These are phyloP conservation scores for Helogale parvula DNA, from an alignment of 2,113 vertebrate species.

Conservation along the genomic window DNA sequence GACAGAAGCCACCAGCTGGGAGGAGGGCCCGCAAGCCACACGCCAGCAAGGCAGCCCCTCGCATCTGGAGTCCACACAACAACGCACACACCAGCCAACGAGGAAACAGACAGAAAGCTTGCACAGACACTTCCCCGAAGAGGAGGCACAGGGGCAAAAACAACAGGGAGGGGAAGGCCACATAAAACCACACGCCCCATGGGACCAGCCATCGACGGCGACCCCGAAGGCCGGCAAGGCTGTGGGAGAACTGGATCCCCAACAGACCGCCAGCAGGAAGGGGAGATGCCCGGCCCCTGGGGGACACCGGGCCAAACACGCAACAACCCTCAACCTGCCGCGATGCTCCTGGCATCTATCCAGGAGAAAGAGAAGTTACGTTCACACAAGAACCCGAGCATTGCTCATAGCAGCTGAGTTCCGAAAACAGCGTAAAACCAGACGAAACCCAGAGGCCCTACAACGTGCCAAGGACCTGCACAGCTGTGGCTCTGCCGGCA, in stretches of 20 bases:
- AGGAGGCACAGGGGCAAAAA: too few species aligned
- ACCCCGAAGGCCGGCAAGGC: not conserved
- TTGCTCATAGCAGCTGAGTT: not conserved
- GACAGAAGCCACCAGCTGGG: not conserved
- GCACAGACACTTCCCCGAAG: not conserved
- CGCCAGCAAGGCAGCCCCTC: not conserved
- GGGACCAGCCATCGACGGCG: not conserved
- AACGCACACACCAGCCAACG: not conserved
- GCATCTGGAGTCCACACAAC: not conserved
- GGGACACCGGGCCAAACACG: not conserved
- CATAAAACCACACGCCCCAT: not conserved
- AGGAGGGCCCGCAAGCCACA: not conserved
- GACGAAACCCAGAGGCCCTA: not conserved
- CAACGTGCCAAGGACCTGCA: not conserved
- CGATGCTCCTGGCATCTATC: too few species aligned
- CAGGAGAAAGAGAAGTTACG: not conserved
- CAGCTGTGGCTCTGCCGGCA: not conserved
- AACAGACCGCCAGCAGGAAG: not conserved
- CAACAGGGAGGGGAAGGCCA: not conserved
- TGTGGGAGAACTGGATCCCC: not conserved
- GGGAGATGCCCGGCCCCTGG: fast-evolving
- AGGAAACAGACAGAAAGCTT: not conserved
- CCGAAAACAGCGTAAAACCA: not conserved
- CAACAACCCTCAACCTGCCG: too few species aligned
- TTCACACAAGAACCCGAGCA: not conserved